Base-by-base conservation (phyloP, 37 sponge, comb jelly and placozoan genomes). In the Eunapius fragilis region DNA sequence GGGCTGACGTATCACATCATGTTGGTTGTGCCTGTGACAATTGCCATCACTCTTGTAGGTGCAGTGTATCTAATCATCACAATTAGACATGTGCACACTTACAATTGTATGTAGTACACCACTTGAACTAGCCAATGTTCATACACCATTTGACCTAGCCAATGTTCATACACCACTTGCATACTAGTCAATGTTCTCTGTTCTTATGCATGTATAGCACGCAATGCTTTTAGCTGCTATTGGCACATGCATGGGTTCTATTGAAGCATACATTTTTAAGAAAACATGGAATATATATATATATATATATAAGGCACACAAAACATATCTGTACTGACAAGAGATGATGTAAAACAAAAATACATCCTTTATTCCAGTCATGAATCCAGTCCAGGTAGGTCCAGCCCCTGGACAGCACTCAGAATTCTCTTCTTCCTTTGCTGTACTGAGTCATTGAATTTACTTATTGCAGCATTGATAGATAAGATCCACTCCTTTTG, bases 331-430 rank as follows among this genome's bases (percentile, higher is more conserved):
- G 31, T 22, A 73, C 2, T 17, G 22, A 31, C 17, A 73, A 58
- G 58, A 58, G 14, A 58, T 19, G 22, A 58, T 2, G 58, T 58
- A 58, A 58, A 2, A 58, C 7, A 27, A 7, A 71, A 30, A n/a
- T n/a, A n/a, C n/a, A 31, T 10, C 7, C 72, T 71, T 24, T 34
- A 23, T 22, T 73, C 17, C 33, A 19, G 31, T 73, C 33, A 10
- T 85, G 48, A 91, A 27, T 86, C 87, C n/a, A 91, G 72, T 3
- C 82, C 91, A 12, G 90, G 90, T 0, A 91, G 70, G 32, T 91
- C 83, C 22, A 91, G 81, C 3, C 91, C 91, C 79, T 86, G 83
- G 0, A 86, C 83, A 13, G 79, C 80, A n/a, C 86, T 86, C 25
- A 91, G 81, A 33, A 70, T 86, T 47, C 87, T 75, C 82, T 85